Conservation (phyloP, 2,888 invertebrate genomes). For the Philhelius pedissequus region DNA sequence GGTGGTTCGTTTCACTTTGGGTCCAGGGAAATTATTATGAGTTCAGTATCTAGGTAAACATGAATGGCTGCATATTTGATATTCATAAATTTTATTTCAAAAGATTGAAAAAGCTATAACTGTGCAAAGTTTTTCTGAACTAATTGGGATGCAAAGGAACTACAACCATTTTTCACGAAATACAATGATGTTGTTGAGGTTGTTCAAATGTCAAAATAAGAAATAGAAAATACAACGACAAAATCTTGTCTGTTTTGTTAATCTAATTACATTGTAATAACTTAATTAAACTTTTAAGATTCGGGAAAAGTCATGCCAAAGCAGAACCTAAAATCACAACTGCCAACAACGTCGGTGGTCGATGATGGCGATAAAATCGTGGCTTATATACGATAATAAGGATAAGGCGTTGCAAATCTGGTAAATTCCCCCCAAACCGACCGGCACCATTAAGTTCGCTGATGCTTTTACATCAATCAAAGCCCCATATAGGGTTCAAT, state of each 20-base stretch:
- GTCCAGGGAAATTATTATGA: too few species aligned
- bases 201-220: too few species aligned
- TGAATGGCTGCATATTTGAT: too few species aligned
- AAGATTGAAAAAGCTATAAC: too few species aligned
- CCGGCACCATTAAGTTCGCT: constrained; percentile 41
- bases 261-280: neutral
- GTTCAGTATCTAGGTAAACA: too few species aligned
- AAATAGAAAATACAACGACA: too few species aligned
- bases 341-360: constrained; percentile 54
- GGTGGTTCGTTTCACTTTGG: too few species aligned
- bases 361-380: constrained; percentile 12
- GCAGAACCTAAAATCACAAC: neutral
- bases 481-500: constrained; percentile 51
- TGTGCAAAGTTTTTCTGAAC: too few species aligned
- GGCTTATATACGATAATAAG: constrained; percentile 32
- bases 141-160: too few species aligned
- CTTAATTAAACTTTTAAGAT: neutral
- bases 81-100: too few species aligned
- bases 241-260: neutral
- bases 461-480: constrained; percentile 56
- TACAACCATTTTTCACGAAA: too few species aligned
- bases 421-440: constrained; percentile 10
- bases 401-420: constrained; percentile 43
- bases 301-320: neutral
- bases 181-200: too few species aligned